Base-by-base conservation (phyloP, 2,888 invertebrate species). In the Dysmachus trigonus region DNA sequence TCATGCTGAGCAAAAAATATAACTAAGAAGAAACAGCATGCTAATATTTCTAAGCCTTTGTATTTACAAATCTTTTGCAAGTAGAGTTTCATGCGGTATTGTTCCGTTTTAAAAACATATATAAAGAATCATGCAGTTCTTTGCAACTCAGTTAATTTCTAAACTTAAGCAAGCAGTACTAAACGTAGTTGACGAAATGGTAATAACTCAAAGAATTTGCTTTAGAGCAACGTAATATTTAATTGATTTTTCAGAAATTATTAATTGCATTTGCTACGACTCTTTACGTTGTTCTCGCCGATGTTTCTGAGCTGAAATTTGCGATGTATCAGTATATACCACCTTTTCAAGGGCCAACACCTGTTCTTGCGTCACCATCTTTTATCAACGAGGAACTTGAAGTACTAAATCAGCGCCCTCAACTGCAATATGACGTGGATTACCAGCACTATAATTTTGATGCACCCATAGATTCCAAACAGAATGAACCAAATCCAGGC, bases 291-390 rank as follows among this genome's bases (percentile, higher is more conserved):
- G 62, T 10, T 2, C 13, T 62, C 8, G 79, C 79, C 13, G 84
- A 74, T 85, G 41, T 73, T 15, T 73, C 84, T 8, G 84, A 85
- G 51, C 18, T 74, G n/a, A 72, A 72, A 15, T 33, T 73, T 3
- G 33, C 33, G 15, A 62, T 18, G 62, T 62, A 62, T 27, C 73
- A 51, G n/a, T 85, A 85, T 22, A 22, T 85, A 31, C 84, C 84
- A 51, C 84, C 84, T 62, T 22, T 62, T 7, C 62, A 27, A 22
- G 33, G 33, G 51, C n/a, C 33, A 15, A 13, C 15, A 10, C 79
- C 22, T 5, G 15, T 31, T 30, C 31, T 31, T 6, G 33, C 8
- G 3, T 8, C 15, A 10, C 33, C 53, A n/a, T 38, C 53, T 73
- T 62, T 22, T 62, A 22, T 62, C 3, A 30, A 41, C 6, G 30